Base-by-base conservation (phyloP, 2,888 invertebrate genomes). In the Dichetophora obliterata region DNA sequence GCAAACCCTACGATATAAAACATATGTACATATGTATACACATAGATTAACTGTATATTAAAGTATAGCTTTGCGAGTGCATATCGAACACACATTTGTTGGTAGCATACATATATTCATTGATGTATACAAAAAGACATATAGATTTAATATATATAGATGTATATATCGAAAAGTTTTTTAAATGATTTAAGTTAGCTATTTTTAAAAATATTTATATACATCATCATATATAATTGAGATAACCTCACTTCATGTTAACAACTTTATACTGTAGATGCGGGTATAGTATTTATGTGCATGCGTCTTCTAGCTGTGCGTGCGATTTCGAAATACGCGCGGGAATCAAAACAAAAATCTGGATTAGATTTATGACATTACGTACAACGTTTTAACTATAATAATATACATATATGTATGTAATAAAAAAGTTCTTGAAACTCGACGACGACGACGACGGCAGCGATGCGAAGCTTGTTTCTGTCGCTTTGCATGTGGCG, bases 291-390 rank as follows among this genome's bases (percentile, higher is more conserved):
- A 3, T 31, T 57, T 57, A 57, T 57, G 24, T 57, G 57, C 24
- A 22, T 57, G 22, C 72, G 48, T 68, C 43, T 43, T 68, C 43
- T 43, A 14, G 43, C 43, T 43, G 19, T 24, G 52, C 11, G 24
- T 59, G 22, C 22, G 22, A 27, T 27, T 59, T 59, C 5, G 27
- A 66, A 52, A 48, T 14, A 57, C 72, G 54, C 71, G 70, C 37
- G 31, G 66, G 65, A 79, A 79, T 77, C 72, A 80, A 82, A 81
- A 82, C 80, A 82, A 77, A 78, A 83, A 52, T 59, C 59, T 22
- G 59, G 27, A 59, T 59, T 59, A 59, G 27, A 59, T 59, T 59
- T 59, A 59, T 59, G 59, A 59, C 59, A 19, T 59, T 59, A 59
- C 59, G 43, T 43, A 11, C 2, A 43, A 43, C 43, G 43, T 43